Evolutionary conservation across 2,888 invertebrate genomes (phyloP), one percentile per base, ranked within the genome.

Genomic region (Ypsolopha sequella): DNA sequence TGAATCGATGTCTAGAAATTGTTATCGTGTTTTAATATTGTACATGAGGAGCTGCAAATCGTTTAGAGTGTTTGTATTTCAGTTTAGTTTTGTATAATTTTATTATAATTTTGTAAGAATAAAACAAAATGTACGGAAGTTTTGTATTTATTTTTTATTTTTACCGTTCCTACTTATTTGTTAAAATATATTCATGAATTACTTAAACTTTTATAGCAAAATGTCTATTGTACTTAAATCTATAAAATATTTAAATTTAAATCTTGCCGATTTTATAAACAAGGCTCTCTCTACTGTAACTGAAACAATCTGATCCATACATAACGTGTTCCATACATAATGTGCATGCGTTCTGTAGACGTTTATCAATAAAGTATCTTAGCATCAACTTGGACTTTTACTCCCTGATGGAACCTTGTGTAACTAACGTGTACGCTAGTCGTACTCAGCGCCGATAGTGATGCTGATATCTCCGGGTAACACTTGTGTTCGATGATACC

Each of bases 391-490:
- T 36, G 36, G 14, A 43, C 8, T 43, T 13, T 43, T 8, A 11
- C 43, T 43, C 7, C 4, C 11, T 6, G 13, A 8, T 43, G 43
- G 2, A 13, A 43, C 8, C 41, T 41, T 7, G 6, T 47, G n/a
- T 47, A n/a, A 35, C 11, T n/a, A n/a, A 7, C 13, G 4, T 6
- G 14, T 14, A 7, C 9, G 52, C 88, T 82, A 98, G 76, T 98
- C 98, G 74, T 94, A 98, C 76, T 98, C 98, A 0, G 98, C 96
- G 36, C 98, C 98, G 61, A 98, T 97, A 0, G 97, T 97, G 63
- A 98, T 95, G 82, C 98, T 98, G 68, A 98, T 91, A 60, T 95
- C 94, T 13, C 94, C 91, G 0, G 96, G 94, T 46, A 95, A 89
- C 53, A 97, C 95, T 61, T 89, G 84, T 0, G 98, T 98, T 70